Evolutionary conservation across 2,113 vertebrate genomes (phyloP).

Genomic region (Aplodontia rufa): DNA sequence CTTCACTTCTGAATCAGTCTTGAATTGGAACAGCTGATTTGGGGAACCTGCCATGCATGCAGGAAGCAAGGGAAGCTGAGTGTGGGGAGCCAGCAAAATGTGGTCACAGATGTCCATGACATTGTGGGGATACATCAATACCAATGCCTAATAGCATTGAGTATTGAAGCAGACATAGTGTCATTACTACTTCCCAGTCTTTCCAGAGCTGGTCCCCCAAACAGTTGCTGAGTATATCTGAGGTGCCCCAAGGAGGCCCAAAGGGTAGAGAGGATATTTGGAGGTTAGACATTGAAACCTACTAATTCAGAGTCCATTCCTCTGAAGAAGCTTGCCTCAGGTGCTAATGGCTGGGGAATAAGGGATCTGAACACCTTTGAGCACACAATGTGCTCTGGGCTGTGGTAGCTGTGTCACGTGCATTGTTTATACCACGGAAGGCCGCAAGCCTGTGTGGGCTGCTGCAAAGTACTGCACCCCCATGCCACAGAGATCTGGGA

Average conservation of each 20-base stretch:
- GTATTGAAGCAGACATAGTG: neutral
- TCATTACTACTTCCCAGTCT: neutral
- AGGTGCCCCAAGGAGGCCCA: neutral
- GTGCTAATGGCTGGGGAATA: neutral
- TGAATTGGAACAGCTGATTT: neutral
- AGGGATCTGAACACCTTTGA: neutral
- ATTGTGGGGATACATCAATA: neutral
- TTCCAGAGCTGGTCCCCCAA: neutral
- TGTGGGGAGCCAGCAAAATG: neutral
- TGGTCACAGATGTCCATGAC: neutral
- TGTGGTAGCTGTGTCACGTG: neutral
- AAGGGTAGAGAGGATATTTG: neutral
- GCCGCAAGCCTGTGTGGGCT: neutral
- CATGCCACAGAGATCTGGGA: neutral
- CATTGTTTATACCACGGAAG: neutral
- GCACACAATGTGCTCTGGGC: neutral
- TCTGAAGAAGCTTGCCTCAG: neutral
- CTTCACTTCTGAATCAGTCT: neutral
- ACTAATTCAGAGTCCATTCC: neutral
- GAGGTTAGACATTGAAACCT: neutral
- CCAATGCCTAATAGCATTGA: neutral
- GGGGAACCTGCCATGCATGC: neutral
- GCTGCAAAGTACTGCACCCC: neutral
- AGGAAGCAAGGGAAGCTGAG: neutral
- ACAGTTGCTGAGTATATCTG: neutral